Percentiles rank a stretch among this genome's conserved stretches.
These are phyloP conservation scores for Sterrhoptilus dennistouni DNA, from an alignment of 2,113 vertebrate species.

Conservation along the genomic window DNA sequence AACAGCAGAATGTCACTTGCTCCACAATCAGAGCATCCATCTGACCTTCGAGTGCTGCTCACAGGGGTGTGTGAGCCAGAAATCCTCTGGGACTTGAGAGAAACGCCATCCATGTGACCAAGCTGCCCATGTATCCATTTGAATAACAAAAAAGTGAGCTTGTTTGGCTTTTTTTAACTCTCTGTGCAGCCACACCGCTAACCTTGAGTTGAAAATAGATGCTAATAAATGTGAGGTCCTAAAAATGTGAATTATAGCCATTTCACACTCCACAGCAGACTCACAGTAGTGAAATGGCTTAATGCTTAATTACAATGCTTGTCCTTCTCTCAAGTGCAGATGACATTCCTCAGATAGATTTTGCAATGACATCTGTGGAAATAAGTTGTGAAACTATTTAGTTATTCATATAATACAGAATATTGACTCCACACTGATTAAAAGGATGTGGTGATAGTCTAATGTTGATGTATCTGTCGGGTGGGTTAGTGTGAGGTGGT, in stretches of 20 bases:
- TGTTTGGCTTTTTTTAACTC: constrained; percentile 9
- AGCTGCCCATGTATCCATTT: not conserved
- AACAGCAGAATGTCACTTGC: not conserved
- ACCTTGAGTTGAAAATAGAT: constrained; percentile 70
- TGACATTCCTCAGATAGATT: constrained; percentile 68
- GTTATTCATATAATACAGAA: constrained; percentile 65
- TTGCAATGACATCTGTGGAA: constrained; percentile 70
- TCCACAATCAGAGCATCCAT: not conserved
- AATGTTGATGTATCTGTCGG: constrained; percentile 16
- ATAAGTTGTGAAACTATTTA: constrained; percentile 63
- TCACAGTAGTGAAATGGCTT: constrained; percentile 66
- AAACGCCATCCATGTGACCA: not conserved
- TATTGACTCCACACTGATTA: constrained; percentile 61
- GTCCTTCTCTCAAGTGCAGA: constrained; percentile 68
- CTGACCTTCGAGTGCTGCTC: not conserved
- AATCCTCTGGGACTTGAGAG: constrained; percentile 15
- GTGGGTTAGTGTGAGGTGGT: not conserved
- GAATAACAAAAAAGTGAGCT: constrained; percentile 4
- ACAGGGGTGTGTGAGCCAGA: not conserved
- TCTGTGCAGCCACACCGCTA: constrained; percentile 8
- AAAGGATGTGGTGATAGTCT: constrained; percentile 40
- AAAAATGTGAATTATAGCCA: constrained; percentile 74
- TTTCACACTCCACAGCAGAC: constrained; percentile 69
- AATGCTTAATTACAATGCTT: constrained; percentile 72
- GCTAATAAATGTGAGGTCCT: constrained; percentile 73